Base-by-base conservation (phyloP, 2,113 vertebrate genomes). In the Sitta europaea region DNA sequence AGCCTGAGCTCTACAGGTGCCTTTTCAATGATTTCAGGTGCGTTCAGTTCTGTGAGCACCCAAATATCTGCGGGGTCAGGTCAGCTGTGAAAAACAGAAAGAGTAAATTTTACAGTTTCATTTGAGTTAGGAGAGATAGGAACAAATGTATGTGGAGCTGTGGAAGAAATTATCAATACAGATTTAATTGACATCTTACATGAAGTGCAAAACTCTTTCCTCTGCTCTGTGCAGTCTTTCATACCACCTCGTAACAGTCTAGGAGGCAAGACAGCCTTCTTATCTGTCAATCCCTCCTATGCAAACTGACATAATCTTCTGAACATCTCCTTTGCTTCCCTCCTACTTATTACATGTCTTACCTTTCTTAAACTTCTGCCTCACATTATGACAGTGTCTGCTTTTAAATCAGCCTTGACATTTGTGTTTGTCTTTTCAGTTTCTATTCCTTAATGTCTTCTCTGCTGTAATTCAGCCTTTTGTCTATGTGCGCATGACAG, bases 1-100 rank as follows among this genome's bases (percentile, higher is more conserved):
- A 57, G 4, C 2, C 20, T 81, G n/a, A 82, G 4, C 9, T 66
- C 62, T 6, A 2, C 6, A 2, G 18, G 7, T 12, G 12, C 2
- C 3, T 67, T 71, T 86, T 36, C 20, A 27, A 14, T 50, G 12
- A 45, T 71, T 86, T 66, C 25, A 62, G 6, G 13, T 20, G 10
- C 8, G 3, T 3, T 61, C 13, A 63, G 5, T 36, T 83, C 61
- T 58, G 38, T 28, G 5, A 7, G 9, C 35, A 42, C 5, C 17
- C n/a, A 45, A 75, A 24, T 50, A 36, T 27, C 38, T 62, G 7
- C 14, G 40, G 31, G 11, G 28, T 75, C 14, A 63, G 20, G 14
- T 31, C 43, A 54, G 3, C 2, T 18, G 2, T 36, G 35, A 36
- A 29, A 78, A 79, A 21, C 1, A 50, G 57, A 68, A 79, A 15